These are phyloP conservation scores for Uloborus plumipes DNA, from an alignment of 2,888 invertebrate genomes.

Conservation along the genomic window DNA sequence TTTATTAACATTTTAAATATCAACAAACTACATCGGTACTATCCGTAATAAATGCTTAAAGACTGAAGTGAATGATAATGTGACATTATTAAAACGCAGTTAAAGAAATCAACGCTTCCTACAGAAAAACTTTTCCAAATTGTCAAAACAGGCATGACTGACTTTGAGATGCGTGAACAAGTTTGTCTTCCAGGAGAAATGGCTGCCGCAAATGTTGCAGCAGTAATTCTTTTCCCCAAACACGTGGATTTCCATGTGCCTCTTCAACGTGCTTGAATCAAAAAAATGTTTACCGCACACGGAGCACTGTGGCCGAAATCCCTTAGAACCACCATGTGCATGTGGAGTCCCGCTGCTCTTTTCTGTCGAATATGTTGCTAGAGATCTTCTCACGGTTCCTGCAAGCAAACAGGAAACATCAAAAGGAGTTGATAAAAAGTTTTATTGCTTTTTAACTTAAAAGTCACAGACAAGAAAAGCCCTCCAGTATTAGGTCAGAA, in stretches of 20 bases:
- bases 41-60: too few species aligned
- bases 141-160: background rate
- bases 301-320: constrained; percentile 6
- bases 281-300: constrained; percentile 42
- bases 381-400: too few species aligned
- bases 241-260: constrained; percentile 55
- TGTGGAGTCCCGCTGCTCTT: background rate
- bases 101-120: too few species aligned
- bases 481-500: too few species aligned
- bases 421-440: too few species aligned
- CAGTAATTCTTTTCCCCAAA: constrained; percentile 34
- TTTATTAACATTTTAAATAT: too few species aligned
- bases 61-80: too few species aligned
- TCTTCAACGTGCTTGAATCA: constrained; percentile 26
- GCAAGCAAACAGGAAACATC: too few species aligned
- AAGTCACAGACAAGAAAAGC: too few species aligned
- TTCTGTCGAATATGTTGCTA: background rate
- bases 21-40: too few species aligned
- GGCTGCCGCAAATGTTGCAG: constrained; percentile 17
- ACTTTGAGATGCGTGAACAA: constrained; percentile 4
- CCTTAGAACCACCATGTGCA: constrained; percentile 1
- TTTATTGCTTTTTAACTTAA: too few species aligned
- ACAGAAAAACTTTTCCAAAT: background rate
- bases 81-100: too few species aligned
- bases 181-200: constrained; percentile 13